Base-by-base conservation (phyloP, 1,140 invertebrate species). In the Charaxes varanes region DNA sequence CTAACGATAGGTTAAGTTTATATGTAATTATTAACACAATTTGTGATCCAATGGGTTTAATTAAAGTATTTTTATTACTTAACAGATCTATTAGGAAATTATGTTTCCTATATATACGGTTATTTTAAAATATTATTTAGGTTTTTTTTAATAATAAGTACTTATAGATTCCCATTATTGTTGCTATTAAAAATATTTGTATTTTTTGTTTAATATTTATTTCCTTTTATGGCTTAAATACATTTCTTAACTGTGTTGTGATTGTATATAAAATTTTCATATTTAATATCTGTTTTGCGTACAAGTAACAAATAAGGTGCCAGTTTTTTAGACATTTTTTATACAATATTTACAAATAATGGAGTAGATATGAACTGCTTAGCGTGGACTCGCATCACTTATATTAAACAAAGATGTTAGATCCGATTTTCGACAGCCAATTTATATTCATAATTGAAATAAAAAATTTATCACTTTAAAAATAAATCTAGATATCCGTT, bases 321-420 rank as follows among this genome's bases (percentile, higher is more conserved):
- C n/a, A n/a, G n/a, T n/a, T 16, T 6, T 32, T 3, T 8, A 32
- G 15, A 8, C 8, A 5, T 18, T 36, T 19, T 41, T 2, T 36
- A 17, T 51, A n/a, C 28, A 40, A 16, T 14, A 30, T 30, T 27
- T 35, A 13, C 19, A 11, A 10, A 5, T 6, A 31, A n/a, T n/a
- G n/a, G n/a, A n/a, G n/a, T n/a, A n/a, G n/a, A n/a, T n/a, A n/a
- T n/a, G n/a, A n/a, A n/a, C n/a, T n/a, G n/a, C n/a, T n/a, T n/a
- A n/a, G n/a, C 8, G 36, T 41, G 38, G 49, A 50, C 34, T 59
- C 61, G 60, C 65, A 69, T 64, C 56, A 76, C 67, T 76, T 76
- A 70, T 69, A 68, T 76, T 73, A 76, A 76, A 73, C 67, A 70
- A 72, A 70, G 32, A 12, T 44, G 22, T 35, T 35, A 21, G 36